Conservation (phyloP, 2,888 invertebrate genomes). For the Eustalomyia histrio region DNA sequence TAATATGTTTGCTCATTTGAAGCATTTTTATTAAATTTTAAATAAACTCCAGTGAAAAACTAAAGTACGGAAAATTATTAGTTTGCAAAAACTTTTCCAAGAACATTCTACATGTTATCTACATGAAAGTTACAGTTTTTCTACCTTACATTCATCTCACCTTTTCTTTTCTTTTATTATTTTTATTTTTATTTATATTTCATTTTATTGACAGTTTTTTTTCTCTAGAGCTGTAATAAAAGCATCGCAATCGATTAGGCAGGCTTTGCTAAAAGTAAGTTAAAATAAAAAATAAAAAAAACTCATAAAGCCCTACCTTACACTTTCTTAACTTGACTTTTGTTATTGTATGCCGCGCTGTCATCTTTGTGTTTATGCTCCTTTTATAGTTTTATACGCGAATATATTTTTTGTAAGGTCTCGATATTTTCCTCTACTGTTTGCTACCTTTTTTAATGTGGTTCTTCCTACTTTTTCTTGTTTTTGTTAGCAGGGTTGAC, state of each 20-base stretch:
- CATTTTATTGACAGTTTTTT: conserved; percentile 37
- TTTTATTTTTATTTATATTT: conserved; percentile 32
- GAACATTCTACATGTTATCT: too few relatives aligned
- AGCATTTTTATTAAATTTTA: too few relatives aligned
- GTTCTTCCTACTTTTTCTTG: conserved; percentile 21
- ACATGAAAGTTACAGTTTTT: background rate
- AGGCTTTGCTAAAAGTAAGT: conserved; percentile 38
- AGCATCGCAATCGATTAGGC: conserved; percentile 59
- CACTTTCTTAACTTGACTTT: conserved; percentile 38
- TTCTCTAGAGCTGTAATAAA: conserved; percentile 45
- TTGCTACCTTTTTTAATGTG: conserved; percentile 15
- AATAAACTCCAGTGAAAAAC: too few relatives aligned
- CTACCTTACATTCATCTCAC: conserved; percentile 43
- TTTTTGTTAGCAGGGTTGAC: conserved; percentile 49
- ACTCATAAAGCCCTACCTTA: conserved; percentile 38
- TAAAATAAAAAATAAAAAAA: conserved; percentile 39
- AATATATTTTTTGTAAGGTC: background rate
- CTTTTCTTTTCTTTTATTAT: conserved; percentile 49
- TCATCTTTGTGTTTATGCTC: conserved; percentile 42
- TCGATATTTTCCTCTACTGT: background rate
- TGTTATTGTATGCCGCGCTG: conserved; percentile 59
- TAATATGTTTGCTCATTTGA: too few relatives aligned
- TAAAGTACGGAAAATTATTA: too few relatives aligned
- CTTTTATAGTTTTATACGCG: conserved; percentile 44
- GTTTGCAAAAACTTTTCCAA: too few relatives aligned